Percentiles rank a stretch among this genome's conserved stretches.
These are phyloP conservation scores for Hozukius guyotensis DNA, from an alignment of 2,797 vertebrate species.

Conservation along the genomic window DNA sequence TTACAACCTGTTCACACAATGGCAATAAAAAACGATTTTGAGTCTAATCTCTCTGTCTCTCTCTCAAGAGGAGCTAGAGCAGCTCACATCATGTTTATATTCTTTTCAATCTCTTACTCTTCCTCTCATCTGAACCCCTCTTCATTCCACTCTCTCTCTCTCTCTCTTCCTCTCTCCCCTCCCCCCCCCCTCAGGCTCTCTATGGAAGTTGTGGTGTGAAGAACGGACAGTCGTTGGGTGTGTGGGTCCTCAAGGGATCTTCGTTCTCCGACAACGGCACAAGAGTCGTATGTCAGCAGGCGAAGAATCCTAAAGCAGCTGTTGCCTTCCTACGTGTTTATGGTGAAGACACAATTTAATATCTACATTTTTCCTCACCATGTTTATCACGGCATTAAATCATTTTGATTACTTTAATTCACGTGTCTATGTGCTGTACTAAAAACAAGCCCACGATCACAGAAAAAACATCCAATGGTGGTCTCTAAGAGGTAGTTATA, in stretches of 20 bases:
- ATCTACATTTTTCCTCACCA: neutral
- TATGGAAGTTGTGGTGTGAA: constrained; percentile 53
- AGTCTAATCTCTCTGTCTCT: neutral
- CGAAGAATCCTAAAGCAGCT: neutral
- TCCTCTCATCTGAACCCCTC: neutral
- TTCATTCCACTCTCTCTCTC: neutral
- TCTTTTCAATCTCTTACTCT: neutral
- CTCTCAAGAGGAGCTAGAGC: neutral
- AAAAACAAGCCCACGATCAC: too few relatives aligned
- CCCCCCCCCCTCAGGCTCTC: constrained; percentile 47
- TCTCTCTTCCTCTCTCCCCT: neutral
- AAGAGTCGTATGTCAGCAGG: constrained; percentile 54
- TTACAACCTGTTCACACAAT: too few relatives aligned
- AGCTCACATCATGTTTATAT: neutral
- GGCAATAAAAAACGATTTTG: too few relatives aligned
- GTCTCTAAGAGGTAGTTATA: neutral
- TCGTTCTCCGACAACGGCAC: constrained; percentile 58
- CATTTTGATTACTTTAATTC: neutral
- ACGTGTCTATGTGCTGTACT: neutral
- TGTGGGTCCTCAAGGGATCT: constrained; percentile 63
- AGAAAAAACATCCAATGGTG: neutral
- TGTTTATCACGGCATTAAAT: neutral
- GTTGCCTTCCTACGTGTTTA: constrained; percentile 57
- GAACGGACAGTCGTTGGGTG: constrained; percentile 39
- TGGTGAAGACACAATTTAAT: constrained; percentile 42